phyloP scores from a whole-genome alignment of 2,888 invertebrate genomes.

The Notocelia uddmanniana region DNA sequence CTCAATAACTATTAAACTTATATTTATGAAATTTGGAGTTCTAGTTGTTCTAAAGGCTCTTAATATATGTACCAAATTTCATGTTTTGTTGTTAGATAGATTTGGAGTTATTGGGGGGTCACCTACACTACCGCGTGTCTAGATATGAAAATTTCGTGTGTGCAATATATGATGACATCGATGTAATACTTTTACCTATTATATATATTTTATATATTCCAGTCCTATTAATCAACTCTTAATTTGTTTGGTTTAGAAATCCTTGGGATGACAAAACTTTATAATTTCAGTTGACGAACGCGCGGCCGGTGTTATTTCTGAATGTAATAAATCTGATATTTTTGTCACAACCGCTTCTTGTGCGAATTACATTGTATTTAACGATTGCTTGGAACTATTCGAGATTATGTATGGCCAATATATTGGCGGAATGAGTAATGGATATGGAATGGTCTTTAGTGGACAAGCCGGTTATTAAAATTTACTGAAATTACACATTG shows the following conservation, averaged over 20 bases:
- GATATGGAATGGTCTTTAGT: not conserved
- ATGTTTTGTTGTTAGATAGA: too few relatives aligned
- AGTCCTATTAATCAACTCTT: conserved; percentile 21
- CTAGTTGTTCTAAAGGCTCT: too few relatives aligned
- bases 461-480: conserved; percentile 15
- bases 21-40: too few relatives aligned
- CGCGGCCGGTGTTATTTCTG: conserved; percentile 49
- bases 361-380: conserved; percentile 42
- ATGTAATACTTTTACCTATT: too few relatives aligned
- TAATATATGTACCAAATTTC: too few relatives aligned
- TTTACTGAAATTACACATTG: not conserved
- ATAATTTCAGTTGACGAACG: conserved; percentile 53
- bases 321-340: conserved; percentile 44
- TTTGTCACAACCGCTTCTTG: conserved; percentile 41
- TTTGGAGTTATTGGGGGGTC: too few relatives aligned
- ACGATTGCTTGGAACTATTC: conserved; percentile 41
- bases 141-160: too few relatives aligned
- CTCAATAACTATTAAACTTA: too few relatives aligned
- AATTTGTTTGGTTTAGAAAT: conserved; percentile 31
- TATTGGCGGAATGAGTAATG: conserved; percentile 13
- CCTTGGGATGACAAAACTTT: conserved; percentile 54
- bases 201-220: not conserved
- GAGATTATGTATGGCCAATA: conserved; percentile 5
- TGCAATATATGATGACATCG: too few relatives aligned
- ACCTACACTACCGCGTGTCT: too few relatives aligned